Percentiles rank a stretch among this genome's conserved stretches.
phyloP scores from a whole-genome alignment of 2,113 vertebrate genomes.

The Malurus elegans region DNA sequence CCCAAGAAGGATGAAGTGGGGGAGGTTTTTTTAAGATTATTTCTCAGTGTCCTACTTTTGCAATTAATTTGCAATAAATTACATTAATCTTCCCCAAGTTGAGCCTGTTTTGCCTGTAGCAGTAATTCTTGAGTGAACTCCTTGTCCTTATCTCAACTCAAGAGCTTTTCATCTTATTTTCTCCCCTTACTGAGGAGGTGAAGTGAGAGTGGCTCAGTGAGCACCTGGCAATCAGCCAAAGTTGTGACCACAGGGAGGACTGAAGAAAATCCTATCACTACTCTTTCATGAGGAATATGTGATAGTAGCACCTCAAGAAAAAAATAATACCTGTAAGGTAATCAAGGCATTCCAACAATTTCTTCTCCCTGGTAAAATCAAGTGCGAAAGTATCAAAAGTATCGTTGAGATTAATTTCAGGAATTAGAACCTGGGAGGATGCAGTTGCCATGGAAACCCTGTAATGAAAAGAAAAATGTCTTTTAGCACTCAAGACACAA shows the following conservation, averaged over 20 bases:
- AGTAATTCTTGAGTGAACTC: not conserved
- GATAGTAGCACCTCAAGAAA: not conserved
- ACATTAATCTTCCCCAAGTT: not conserved
- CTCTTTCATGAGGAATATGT: not conserved
- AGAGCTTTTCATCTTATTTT: not conserved
- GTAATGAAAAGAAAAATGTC: slow-evolving; percentile 51
- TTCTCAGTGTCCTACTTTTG: not conserved
- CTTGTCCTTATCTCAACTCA: not conserved
- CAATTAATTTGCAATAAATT: not conserved
- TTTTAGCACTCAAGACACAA: slow-evolving; percentile 12
- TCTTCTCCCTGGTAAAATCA: slow-evolving; percentile 97
- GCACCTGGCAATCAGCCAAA: not conserved
- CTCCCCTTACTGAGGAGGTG: not conserved
- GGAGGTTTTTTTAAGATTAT: not conserved
- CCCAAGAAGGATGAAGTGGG: not conserved
- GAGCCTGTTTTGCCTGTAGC: not conserved
- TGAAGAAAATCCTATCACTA: not conserved
- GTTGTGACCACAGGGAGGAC: not conserved
- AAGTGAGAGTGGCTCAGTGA: not conserved
- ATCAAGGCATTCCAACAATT: slow-evolving; percentile 94
- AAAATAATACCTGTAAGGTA: slow-evolving; percentile 90
- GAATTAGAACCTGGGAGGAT: slow-evolving; percentile 94
- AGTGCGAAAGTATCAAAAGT: slow-evolving; percentile 95
- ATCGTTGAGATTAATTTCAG: slow-evolving; percentile 97
- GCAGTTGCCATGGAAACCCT: slow-evolving; percentile 98